Evolutionary conservation across 2,113 vertebrate genomes (phyloP).

Genomic region (Phalacrocorax carbo): DNA sequence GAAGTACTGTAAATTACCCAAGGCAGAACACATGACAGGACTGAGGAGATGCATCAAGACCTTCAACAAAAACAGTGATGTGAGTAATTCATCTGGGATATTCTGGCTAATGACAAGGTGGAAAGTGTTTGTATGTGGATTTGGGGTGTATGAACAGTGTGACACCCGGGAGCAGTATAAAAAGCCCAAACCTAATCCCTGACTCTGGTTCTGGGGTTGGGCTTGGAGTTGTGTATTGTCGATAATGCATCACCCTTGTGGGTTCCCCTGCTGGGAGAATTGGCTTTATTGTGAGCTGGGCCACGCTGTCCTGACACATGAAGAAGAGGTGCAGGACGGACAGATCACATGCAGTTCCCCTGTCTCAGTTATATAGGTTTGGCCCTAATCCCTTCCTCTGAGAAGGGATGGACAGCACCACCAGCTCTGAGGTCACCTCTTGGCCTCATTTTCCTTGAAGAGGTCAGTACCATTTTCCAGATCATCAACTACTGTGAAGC

Average conservation of each 20-base stretch:
- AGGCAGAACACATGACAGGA: not conserved
- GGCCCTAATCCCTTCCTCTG: too few species aligned
- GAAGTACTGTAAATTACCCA: not conserved
- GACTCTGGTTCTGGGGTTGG: not conserved
- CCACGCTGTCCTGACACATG: not conserved
- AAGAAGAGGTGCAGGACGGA: too few species aligned
- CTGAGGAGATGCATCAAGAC: slow-evolving; percentile 19
- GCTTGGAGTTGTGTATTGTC: not conserved
- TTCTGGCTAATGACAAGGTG: not conserved
- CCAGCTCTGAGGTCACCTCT: not conserved
- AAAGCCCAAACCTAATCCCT: not conserved
- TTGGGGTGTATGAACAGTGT: not conserved
- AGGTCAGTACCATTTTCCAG: not conserved
- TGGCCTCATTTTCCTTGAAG: not conserved
- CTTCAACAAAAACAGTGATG: slow-evolving; percentile 5
- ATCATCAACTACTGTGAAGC: not conserved
- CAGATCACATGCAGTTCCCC: too few species aligned
- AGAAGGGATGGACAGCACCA: not conserved
- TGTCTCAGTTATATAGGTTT: too few species aligned
- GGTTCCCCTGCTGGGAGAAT: not conserved
- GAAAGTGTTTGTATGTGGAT: not conserved
- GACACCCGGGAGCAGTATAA: not conserved
- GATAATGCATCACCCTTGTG: fast-evolving
- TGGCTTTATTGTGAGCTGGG: not conserved
- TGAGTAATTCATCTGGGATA: slow-evolving; percentile 23